Conservation (phyloP, 2,888 invertebrate genomes). For the Pachymerium ferrugineum region DNA sequence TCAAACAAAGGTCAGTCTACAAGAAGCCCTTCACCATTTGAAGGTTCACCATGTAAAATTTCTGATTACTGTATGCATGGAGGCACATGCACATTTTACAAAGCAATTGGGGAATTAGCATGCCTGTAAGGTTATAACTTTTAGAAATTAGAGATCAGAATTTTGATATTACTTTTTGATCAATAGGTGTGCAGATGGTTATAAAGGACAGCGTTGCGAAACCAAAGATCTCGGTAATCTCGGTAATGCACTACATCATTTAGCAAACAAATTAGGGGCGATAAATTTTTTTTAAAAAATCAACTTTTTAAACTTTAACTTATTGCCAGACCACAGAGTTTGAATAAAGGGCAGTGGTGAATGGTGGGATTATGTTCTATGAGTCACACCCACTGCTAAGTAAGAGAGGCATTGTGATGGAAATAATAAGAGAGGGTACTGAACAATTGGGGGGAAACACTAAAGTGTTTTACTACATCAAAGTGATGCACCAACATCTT, state of each 20-base stretch:
- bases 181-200: slow-evolving; percentile 24
- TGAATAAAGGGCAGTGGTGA: too few species aligned
- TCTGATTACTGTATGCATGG: slow-evolving; percentile 18
- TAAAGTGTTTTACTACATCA: slow-evolving; percentile 14
- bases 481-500: not conserved
- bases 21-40: not conserved
- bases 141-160: too few species aligned
- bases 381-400: slow-evolving; percentile 5
- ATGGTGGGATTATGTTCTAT: too few species aligned
- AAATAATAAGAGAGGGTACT: slow-evolving; percentile 3
- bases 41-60: not conserved
- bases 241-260: too few species aligned
- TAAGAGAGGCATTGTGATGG: not conserved
- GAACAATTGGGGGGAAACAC: not conserved
- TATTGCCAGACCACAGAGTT: too few species aligned
- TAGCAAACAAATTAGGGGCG: too few species aligned
- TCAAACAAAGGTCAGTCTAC: too few species aligned
- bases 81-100: not conserved
- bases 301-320: too few species aligned
- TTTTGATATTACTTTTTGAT: too few species aligned
- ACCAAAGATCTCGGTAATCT: slow-evolving; percentile 25
- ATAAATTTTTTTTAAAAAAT: too few species aligned
- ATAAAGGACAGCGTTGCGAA: slow-evolving; percentile 29
- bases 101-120: slow-evolving; percentile 7
- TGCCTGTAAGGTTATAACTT: not conserved